Percentiles rank a stretch among this genome's conserved stretches.
Evolutionary conservation across 2,113 vertebrate species (phyloP).

Genomic region (Brienomyrus brachyistius): DNA sequence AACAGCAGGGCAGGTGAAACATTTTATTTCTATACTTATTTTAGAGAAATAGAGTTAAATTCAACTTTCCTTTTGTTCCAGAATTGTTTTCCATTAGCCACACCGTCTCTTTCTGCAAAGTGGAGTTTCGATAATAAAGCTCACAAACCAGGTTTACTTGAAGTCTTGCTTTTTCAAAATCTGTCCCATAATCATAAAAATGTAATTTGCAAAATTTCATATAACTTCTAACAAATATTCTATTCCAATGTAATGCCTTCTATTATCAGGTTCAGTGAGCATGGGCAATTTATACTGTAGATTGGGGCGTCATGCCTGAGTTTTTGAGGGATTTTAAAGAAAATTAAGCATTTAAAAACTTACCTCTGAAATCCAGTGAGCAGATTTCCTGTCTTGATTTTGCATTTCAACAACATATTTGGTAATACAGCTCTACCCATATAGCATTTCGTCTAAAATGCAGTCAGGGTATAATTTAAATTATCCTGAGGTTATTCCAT

Average conservation of each 20-base stretch:
- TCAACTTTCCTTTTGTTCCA: background rate
- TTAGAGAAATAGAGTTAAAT: background rate
- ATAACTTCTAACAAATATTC: background rate
- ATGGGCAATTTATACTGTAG: background rate
- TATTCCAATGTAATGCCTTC: background rate
- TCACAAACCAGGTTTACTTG: background rate
- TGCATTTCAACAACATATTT: constrained; percentile 3
- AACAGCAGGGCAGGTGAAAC: background rate
- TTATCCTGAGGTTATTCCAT: background rate
- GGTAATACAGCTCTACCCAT: background rate
- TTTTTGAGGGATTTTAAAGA: background rate
- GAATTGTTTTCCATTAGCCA: background rate
- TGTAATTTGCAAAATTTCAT: background rate
- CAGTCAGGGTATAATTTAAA: background rate
- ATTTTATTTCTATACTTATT: background rate
- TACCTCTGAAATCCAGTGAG: background rate
- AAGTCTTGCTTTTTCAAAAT: background rate
- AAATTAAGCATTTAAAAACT: background rate
- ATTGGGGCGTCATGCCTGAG: background rate
- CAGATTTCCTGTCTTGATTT: background rate
- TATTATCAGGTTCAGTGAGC: background rate
- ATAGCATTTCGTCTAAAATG: background rate
- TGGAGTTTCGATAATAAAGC: background rate
- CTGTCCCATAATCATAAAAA: constrained; percentile 1
- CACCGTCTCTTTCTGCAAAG: background rate